phyloP scores from a whole-genome alignment of 2,113 vertebrate genomes.

The Propithecus coquereli region DNA sequence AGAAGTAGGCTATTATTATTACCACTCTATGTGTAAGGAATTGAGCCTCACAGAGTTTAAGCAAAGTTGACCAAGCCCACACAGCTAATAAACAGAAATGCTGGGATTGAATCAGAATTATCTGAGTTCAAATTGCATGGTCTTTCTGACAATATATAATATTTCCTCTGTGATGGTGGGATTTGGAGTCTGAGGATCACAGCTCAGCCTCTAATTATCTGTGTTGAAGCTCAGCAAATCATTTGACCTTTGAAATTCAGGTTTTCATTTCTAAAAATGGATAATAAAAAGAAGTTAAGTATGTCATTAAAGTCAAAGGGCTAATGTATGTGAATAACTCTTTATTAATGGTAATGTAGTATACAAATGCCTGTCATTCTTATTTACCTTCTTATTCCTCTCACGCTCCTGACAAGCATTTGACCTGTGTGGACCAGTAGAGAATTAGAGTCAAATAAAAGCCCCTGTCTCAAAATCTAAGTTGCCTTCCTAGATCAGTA shows the following conservation, averaged over 20 bases:
- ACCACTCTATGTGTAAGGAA: not conserved
- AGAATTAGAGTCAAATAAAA: not conserved
- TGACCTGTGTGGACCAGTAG: not conserved
- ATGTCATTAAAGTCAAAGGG: not conserved
- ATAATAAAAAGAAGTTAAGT: slow-evolving; percentile 34
- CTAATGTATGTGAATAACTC: slow-evolving; percentile 12
- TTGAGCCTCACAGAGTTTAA: not conserved
- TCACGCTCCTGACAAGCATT: not conserved
- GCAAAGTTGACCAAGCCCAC: not conserved
- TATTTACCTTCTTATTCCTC: not conserved
- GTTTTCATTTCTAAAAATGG: slow-evolving; percentile 17
- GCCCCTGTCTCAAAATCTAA: not conserved
- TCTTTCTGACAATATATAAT: not conserved
- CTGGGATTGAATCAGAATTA: not conserved
- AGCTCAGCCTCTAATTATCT: not conserved
- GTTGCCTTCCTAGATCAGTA: not conserved
- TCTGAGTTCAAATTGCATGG: not conserved
- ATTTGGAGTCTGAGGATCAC: not conserved
- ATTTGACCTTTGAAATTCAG: not conserved
- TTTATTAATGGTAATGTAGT: not conserved
- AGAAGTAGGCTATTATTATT: not conserved
- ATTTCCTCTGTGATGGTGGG: not conserved
- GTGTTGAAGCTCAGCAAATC: not conserved
- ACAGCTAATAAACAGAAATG: not conserved
- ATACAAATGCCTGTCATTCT: not conserved